Percentiles rank a stretch among this genome's conserved stretches.
Conservation (phyloP, 2,113 vertebrate genomes). For the Rattus norvegicus region DNA sequence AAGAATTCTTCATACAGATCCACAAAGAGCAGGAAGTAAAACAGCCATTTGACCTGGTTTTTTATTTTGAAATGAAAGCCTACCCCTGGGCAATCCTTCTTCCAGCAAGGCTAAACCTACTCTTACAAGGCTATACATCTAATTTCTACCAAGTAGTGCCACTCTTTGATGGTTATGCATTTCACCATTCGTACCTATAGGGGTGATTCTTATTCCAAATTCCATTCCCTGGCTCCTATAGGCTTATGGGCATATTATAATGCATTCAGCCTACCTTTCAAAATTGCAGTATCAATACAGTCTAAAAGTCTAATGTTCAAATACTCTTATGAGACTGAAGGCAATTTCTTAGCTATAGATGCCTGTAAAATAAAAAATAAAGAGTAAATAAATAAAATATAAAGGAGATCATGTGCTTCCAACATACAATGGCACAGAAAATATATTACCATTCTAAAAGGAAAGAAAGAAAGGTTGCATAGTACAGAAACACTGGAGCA, state of each 20-base stretch:
- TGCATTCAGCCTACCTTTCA: neutral
- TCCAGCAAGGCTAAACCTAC: neutral
- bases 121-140: neutral
- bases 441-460: neutral
- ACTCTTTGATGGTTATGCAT: neutral
- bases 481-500: neutral
- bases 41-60: neutral
- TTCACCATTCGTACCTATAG: neutral
- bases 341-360: neutral
- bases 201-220: neutral
- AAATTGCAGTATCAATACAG: neutral
- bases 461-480: too few relatives aligned
- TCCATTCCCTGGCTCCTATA: neutral
- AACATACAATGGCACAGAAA: neutral
- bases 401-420: neutral
- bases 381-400: neutral
- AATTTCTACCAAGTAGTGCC: neutral
- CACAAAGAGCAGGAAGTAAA: neutral
- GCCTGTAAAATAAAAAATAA: neutral
- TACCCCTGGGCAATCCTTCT: neutral
- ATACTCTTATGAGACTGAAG: too few relatives aligned
- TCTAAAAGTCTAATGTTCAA: neutral
- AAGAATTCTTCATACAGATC: neutral
- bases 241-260: neutral
- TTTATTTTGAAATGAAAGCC: neutral